Conservation (phyloP, 2,113 vertebrate species). For the Gorilla gorilla region DNA sequence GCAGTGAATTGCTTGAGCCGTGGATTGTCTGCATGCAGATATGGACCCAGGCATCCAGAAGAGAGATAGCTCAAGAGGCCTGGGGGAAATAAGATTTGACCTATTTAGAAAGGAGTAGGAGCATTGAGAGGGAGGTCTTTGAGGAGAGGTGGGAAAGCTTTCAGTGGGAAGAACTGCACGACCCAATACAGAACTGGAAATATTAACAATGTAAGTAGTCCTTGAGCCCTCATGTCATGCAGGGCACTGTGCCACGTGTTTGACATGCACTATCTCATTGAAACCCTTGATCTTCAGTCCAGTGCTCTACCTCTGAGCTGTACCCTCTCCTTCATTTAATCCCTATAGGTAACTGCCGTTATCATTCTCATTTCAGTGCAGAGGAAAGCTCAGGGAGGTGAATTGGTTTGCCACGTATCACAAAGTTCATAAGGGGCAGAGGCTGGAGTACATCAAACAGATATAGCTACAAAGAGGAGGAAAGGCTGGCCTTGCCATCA, state of each 20-base stretch:
- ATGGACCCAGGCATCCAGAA: neutral
- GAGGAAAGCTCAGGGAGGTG: neutral
- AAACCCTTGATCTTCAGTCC: neutral
- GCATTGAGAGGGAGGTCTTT: neutral
- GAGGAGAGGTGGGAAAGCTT: neutral
- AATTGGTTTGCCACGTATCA: neutral
- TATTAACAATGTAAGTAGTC: neutral
- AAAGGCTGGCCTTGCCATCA: neutral
- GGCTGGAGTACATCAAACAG: neutral
- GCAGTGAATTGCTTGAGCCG: accelerated
- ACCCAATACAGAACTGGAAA: neutral
- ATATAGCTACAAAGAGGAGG: neutral
- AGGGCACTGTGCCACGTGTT: neutral
- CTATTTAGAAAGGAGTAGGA: neutral
- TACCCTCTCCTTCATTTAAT: neutral
- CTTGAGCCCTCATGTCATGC: neutral
- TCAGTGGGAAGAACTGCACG: neutral
- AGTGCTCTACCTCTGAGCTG: too few species aligned
- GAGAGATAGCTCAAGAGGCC: neutral
- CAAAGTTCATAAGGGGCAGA: neutral
- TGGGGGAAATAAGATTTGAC: neutral
- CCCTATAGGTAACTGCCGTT: neutral
- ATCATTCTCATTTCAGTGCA: neutral
- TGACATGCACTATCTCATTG: neutral
- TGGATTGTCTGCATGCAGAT: neutral